Percentiles rank a stretch among this genome's conserved stretches.
Conservation (phyloP, 2,888 invertebrate genomes). For the Leptinotarsa tumamoca region DNA sequence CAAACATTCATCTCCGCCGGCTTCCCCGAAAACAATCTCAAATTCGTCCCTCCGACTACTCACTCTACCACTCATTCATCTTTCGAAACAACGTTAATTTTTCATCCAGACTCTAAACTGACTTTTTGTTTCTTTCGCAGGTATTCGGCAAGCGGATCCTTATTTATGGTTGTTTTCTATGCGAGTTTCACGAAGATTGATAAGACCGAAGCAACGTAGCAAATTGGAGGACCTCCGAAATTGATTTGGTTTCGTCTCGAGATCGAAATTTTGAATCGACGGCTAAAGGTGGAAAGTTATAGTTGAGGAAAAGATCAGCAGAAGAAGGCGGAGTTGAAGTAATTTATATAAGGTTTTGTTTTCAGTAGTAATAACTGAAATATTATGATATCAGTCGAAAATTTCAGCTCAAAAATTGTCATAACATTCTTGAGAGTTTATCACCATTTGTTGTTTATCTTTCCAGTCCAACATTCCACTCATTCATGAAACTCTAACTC, state of each 20-base stretch:
- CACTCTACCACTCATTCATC: background rate
- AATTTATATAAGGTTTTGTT: background rate
- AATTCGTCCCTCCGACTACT: background rate
- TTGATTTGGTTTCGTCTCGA: conserved; percentile 2
- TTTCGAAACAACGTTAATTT: background rate
- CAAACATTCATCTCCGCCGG: background rate
- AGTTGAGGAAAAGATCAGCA: background rate
- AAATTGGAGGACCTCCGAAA: conserved; percentile 7
- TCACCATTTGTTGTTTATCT: too few species aligned
- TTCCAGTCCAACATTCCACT: too few species aligned
- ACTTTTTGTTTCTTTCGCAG: conserved; percentile 26
- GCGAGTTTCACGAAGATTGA: conserved; percentile 22
- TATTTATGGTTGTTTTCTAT: conserved; percentile 30
- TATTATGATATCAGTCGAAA: too few species aligned
- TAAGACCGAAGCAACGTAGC: conserved; percentile 16
- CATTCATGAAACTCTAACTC: too few species aligned
- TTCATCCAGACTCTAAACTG: background rate
- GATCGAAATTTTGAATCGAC: background rate
- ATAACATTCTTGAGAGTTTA: too few species aligned
- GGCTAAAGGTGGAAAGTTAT: background rate
- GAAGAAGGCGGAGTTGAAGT: background rate
- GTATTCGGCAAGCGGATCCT: conserved; percentile 20
- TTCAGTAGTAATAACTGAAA: too few species aligned
- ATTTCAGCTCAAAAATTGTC: too few species aligned
- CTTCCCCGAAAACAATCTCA: background rate